phyloP scores from a whole-genome alignment of 1,140 invertebrate genomes.

The Pogonognathellus flavescens region DNA sequence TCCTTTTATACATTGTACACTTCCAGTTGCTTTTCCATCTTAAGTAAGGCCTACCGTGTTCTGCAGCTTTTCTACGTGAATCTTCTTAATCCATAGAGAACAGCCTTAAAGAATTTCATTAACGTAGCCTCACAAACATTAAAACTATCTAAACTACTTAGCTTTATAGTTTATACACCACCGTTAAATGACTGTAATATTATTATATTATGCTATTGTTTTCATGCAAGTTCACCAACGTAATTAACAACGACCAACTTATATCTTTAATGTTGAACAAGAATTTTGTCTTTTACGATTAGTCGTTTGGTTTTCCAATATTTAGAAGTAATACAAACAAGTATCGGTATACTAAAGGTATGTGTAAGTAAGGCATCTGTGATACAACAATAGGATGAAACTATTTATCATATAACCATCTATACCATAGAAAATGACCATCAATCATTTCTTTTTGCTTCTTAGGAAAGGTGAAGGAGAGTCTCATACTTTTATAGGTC shows the following conservation, averaged over 20 bases:
- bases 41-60: neutral
- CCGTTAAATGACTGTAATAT: neutral
- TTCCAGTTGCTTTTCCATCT: neutral
- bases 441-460: constrained; percentile 14
- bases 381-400: neutral
- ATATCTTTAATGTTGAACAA: neutral
- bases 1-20: constrained; percentile 2
- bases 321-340: too few species aligned
- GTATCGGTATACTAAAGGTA: too few species aligned
- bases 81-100: neutral
- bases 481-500: neutral
- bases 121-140: neutral
- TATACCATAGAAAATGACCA: constrained; percentile 27
- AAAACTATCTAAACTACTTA: neutral
- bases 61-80: neutral
- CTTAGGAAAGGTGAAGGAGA: neutral
- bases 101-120: constrained; percentile 9
- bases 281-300: neutral
- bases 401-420: neutral
- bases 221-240: neutral
- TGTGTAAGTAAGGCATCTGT: neutral
- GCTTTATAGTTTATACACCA: neutral
- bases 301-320: neutral
- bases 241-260: neutral
- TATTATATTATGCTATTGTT: neutral